Evolutionary conservation across 2,113 vertebrate genomes (phyloP), one percentile per base, ranked within the genome.

Genomic region (Calyptomena viridis): DNA sequence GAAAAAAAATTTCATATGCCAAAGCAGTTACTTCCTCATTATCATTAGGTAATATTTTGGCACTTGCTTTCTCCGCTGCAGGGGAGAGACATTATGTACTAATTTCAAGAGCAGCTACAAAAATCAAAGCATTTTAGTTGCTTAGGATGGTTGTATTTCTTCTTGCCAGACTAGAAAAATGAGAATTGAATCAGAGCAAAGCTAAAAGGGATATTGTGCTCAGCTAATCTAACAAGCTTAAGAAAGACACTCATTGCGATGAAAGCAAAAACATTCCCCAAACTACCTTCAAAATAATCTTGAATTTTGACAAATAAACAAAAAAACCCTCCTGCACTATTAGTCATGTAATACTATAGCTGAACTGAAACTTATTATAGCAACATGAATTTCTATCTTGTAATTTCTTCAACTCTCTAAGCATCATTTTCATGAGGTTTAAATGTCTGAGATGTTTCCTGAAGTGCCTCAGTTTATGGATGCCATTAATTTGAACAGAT

Each of bases 21-120:
- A 96, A 91, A 87, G 76, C 33, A 0, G 84, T 90, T 89, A 92
- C 93, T 96, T 96, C 91, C 83, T 95, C 81, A 22, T 80, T 93
- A 93, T 93, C 72, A 93, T 92, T 94, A 94, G 86, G 83, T 95
- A 95, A 94, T 89, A 90, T 84, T 95, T 93, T 95, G 95, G 95
- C 88, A 92, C 68, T 93, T 66, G 87, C 78, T 69, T 80, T 52
- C 89, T 47, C 87, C 11, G 1, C 80, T 80, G 85, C 77, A 93
- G 85, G 76, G 78, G 72, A 95, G 49, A 77, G 52, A 96, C 74
- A 93, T 28, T 47, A 39, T 95, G 87, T 92, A 76, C 94, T 94
- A 68, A 88, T 62, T 94, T 88, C 74, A 72, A 71, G 58, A 79
- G 74, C 52, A 92, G 72, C 63, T 73, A 94, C 8, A 11, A 82